Percentiles rank a stretch among this genome's conserved stretches.
phyloP scores from a whole-genome alignment of 2,113 vertebrate genomes.

The Apteryx mantelli region DNA sequence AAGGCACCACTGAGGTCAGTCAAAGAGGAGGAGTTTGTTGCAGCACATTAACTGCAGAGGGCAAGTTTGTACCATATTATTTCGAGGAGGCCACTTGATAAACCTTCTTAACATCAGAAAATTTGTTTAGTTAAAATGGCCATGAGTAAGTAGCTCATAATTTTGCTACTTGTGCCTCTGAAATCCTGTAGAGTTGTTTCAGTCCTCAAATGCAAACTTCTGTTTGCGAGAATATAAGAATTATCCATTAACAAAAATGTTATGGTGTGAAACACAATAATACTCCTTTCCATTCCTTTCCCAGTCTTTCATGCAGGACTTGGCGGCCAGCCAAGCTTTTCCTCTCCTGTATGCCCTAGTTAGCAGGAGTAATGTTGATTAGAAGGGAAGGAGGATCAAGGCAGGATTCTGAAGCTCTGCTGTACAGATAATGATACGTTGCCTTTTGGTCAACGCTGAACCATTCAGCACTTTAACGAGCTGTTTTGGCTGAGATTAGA shows the following conservation, averaged over 20 bases:
- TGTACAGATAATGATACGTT: fast-evolving
- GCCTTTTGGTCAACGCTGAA: fast-evolving
- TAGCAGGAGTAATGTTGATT: neutral
- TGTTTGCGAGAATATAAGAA: neutral
- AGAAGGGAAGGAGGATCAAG: neutral
- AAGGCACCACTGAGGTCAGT: neutral
- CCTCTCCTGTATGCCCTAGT: neutral
- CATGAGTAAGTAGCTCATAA: neutral
- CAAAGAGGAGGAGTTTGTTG: neutral
- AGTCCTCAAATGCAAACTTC: neutral
- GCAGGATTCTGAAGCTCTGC: neutral
- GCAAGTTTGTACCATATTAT: neutral
- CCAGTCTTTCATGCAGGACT: fast-evolving
- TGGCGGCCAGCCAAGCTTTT: neutral
- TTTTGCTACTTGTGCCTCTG: neutral
- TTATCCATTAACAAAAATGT: neutral
- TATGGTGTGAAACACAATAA: neutral
- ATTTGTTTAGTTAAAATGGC: neutral
- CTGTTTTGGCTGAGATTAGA: neutral
- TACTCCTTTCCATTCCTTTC: neutral
- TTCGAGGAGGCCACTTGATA: neutral
- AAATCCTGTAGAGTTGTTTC: neutral
- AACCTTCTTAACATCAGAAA: neutral
- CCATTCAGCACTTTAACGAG: fast-evolving
- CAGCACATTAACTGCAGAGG: neutral